These are phyloP conservation scores for Drosophila melanosoma DNA, from an alignment of 2,888 invertebrate species.

Conservation along the genomic window DNA sequence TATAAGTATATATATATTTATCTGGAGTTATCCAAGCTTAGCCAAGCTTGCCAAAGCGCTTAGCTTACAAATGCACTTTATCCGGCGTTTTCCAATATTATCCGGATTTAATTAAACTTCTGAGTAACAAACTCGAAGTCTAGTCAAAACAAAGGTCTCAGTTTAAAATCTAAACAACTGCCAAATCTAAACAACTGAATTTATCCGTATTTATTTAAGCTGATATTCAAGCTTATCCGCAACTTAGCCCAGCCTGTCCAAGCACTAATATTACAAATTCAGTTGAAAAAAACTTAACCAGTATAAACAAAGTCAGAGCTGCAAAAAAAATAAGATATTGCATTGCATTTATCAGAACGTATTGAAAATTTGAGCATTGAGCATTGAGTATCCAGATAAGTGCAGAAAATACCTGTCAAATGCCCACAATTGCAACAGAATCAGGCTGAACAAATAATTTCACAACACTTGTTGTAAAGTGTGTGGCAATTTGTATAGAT, in stretches of 20 bases:
- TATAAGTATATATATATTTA: background rate
- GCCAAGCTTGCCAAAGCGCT: background rate
- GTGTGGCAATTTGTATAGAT: constrained; percentile 42
- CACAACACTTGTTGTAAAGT: constrained; percentile 26
- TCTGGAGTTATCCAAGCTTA: background rate
- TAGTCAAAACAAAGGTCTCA: too few relatives aligned
- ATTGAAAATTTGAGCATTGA: background rate
- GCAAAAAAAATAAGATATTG: background rate
- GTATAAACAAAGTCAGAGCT: background rate
- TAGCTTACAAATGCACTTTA: background rate
- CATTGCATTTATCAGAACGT: background rate
- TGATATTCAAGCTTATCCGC: too few relatives aligned
- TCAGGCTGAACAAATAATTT: constrained; percentile 34
- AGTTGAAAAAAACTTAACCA: too few relatives aligned
- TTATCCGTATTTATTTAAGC: background rate
- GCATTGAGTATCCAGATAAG: background rate
- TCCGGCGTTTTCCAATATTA: constrained; percentile 3
- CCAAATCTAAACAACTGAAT: background rate
- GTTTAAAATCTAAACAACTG: background rate
- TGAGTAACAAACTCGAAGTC: background rate
- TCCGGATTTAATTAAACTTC: background rate
- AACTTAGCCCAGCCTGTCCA: too few relatives aligned
- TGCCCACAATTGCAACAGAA: background rate
- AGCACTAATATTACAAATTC: background rate
- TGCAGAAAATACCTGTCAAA: background rate